Conservation (phyloP, 53 echinoderm and acorn worm genomes). For the Arbacia lixula region DNA sequence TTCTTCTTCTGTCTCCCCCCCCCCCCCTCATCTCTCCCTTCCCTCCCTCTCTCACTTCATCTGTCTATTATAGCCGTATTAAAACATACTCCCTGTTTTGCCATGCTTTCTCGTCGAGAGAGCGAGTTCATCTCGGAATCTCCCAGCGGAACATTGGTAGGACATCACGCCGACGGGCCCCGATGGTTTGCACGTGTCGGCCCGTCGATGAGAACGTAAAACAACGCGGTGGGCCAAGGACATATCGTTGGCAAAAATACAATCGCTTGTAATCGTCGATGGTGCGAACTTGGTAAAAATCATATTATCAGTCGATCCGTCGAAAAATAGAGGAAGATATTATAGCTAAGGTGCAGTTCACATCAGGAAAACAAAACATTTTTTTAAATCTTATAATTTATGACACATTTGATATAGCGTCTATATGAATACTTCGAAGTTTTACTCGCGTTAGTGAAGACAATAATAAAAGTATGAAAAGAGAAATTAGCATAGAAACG, state of each 20-base stretch:
- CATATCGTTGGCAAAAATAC: not conserved
- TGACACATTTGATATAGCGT: no score
- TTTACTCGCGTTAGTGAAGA: no score
- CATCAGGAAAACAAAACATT: no score
- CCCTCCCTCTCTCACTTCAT: not conserved
- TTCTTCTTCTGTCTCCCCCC: not conserved
- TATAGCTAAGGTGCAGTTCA: no score
- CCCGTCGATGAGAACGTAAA: conserved; percentile 19
- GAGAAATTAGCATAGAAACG: no score
- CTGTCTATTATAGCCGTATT: no score
- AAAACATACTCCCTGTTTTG: no score
- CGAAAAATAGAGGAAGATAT: conserved; percentile 10
- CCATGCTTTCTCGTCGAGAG: not conserved
- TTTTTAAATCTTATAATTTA: no score
- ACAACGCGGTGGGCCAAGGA: conserved; percentile 36
- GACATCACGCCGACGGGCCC: conserved; percentile 40
- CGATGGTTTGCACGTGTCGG: conserved; percentile 40
- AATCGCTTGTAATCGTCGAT: conserved; percentile 25
- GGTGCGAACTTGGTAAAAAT: conserved; percentile 1
- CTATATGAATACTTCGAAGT: no score
- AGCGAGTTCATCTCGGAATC: not conserved
- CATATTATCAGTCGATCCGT: not conserved
- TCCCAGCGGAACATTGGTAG: conserved; percentile 30
- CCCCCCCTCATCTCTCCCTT: not conserved
- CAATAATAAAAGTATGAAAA: no score